Evolutionary conservation across 2,113 vertebrate genomes (phyloP), one percentile per base, ranked within the genome.

Genomic region (Chionis minor): DNA sequence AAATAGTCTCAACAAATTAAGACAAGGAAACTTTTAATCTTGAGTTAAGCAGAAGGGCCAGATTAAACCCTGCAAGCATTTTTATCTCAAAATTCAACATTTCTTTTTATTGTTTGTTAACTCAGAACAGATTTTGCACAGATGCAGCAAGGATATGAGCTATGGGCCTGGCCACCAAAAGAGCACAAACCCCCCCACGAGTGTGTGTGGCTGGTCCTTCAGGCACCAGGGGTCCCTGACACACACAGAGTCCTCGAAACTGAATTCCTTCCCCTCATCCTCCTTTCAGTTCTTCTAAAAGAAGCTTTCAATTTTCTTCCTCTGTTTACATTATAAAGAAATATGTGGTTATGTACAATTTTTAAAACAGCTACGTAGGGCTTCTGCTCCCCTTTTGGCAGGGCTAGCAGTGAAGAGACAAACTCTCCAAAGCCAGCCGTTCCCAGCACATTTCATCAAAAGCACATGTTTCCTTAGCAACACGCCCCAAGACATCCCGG

Each of bases 401-500:
- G 17, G 5, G 14, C 40, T 77, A 54, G 17, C 54, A 80, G 26
- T 2, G 4, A 62, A 74, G 58, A 93, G 28, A 62, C 24, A 80
- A 82, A 45, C 27, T 52, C 11, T 78, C 26, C 32, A 63, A 86
- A 87, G 61, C 59, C 35, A 85, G 58, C 11, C 7, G 1, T 85
- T 91, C 42, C 59, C 80, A 88, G 40, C 12, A 58, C 23, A 35
- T 88, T 90, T 80, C 42, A 75, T 87, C 63, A 83, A 81, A 91
- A 82, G 18, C 40, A 78, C 4, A 65, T 24, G 52, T 92, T 93
- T 83, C 92, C 88, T 90, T 88, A 70, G 86, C 63, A 95, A 92
- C 65, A 1, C 12, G 5, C 44, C 52, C 55, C 66, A 51, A 89
- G 93, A 73, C 33, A 71, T 58, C 22, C 40, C 16, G 1, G 63